Conservation (phyloP, 2,113 vertebrate species). For the Prionailurus viverrinus region DNA sequence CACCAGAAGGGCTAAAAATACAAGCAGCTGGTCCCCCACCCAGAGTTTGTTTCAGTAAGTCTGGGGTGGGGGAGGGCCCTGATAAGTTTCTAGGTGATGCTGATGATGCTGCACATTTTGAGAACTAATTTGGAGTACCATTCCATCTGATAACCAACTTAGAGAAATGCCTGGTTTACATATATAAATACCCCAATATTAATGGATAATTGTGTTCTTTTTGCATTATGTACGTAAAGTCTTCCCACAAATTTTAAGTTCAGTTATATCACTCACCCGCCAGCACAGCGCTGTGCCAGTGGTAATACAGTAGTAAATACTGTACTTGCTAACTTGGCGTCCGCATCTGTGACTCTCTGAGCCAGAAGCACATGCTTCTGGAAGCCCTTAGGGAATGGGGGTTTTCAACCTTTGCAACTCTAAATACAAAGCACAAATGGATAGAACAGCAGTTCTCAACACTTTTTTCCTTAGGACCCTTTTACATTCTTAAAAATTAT, state of each 20-base stretch:
- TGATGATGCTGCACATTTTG: neutral
- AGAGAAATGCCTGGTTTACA: neutral
- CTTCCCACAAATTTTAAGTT: neutral
- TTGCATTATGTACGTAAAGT: neutral
- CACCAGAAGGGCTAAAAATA: neutral
- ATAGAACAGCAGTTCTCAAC: neutral
- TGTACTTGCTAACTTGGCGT: neutral
- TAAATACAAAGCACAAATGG: neutral
- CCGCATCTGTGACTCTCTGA: neutral
- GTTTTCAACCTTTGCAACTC: neutral
- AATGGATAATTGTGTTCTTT: neutral
- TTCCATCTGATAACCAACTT: neutral
- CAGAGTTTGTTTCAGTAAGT: neutral
- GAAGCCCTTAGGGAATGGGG: neutral
- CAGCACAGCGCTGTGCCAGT: neutral
- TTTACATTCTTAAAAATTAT: slow-evolving; percentile 7
- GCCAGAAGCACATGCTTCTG: neutral
- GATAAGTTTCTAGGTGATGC: neutral
- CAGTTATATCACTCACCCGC: neutral
- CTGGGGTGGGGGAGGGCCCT: neutral
- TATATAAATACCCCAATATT: accelerated
- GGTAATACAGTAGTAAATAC: neutral
- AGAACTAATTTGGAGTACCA: neutral
- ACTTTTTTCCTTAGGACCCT: neutral
- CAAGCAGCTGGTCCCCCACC: neutral